phyloP scores from a whole-genome alignment of 2,797 vertebrate genomes.

The Synanceia verrucosa region DNA sequence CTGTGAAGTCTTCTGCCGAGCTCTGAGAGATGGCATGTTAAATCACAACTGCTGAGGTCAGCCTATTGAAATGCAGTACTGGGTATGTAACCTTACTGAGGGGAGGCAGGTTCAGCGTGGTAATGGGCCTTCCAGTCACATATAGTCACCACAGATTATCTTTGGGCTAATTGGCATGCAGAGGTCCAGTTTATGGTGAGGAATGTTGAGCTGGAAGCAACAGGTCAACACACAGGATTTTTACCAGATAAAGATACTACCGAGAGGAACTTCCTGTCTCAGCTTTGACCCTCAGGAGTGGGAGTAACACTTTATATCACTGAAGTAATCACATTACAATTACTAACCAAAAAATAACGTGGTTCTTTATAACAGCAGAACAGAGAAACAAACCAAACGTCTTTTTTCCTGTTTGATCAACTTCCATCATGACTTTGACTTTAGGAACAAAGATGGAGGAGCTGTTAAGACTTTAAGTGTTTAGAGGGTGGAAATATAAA shows the following conservation, averaged over 20 bases:
- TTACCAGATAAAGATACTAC: slow-evolving; percentile 24
- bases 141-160: slow-evolving; percentile 61
- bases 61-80: slow-evolving; percentile 75
- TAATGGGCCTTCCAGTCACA: slow-evolving; percentile 62
- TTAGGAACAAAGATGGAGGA: no score
- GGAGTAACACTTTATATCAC: no score
- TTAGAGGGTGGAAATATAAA: no score
- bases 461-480: no score
- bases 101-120: slow-evolving; percentile 67
- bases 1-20: slow-evolving; percentile 52
- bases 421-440: no score
- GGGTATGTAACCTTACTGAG: slow-evolving; percentile 74
- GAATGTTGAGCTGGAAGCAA: slow-evolving; percentile 49
- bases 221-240: slow-evolving; percentile 27
- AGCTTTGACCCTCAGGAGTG: not conserved
- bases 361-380: no score
- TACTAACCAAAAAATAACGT: no score
- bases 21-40: slow-evolving; percentile 57
- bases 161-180: slow-evolving; percentile 65
- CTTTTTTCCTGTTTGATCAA: no score
- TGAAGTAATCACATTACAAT: no score
- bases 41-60: slow-evolving; percentile 69
- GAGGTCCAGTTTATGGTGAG: slow-evolving; percentile 59
- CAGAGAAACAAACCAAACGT: no score
- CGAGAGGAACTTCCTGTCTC: not conserved